Evolutionary conservation across 2,113 vertebrate genomes (phyloP).

Genomic region (Xiphias gladius): DNA sequence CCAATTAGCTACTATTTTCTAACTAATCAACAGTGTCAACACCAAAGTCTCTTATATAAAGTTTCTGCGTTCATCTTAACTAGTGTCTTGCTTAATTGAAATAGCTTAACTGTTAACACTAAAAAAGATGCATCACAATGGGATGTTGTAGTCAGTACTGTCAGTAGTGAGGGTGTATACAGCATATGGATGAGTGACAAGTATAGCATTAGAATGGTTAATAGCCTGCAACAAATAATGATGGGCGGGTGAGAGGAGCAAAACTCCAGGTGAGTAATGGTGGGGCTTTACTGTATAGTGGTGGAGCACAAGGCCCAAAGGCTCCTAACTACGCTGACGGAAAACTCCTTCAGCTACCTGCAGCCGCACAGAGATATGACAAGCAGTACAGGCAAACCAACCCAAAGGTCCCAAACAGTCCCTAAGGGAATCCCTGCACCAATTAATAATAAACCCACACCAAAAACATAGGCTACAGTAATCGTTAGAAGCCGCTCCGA

Average conservation of each 20-base stretch:
- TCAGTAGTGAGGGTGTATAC: neutral
- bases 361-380: neutral
- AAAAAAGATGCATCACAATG: neutral
- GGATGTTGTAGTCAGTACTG: too few species aligned
- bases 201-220: neutral
- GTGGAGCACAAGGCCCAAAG: neutral
- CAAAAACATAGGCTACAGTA: too few species aligned
- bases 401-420: neutral
- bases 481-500: too few species aligned
- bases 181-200: neutral
- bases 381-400: neutral
- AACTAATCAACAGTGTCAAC: neutral
- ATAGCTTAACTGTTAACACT: neutral
- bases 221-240: too few species aligned
- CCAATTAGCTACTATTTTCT: neutral
- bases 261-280: neutral
- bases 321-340: neutral
- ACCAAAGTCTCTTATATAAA: neutral
- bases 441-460: neutral
- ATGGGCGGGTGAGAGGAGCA: neutral
- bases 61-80: neutral
- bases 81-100: neutral
- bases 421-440: neutral
- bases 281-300: neutral
- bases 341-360: neutral